phyloP scores from a whole-genome alignment of 2,113 vertebrate species.

The Ranitomeya variabilis region DNA sequence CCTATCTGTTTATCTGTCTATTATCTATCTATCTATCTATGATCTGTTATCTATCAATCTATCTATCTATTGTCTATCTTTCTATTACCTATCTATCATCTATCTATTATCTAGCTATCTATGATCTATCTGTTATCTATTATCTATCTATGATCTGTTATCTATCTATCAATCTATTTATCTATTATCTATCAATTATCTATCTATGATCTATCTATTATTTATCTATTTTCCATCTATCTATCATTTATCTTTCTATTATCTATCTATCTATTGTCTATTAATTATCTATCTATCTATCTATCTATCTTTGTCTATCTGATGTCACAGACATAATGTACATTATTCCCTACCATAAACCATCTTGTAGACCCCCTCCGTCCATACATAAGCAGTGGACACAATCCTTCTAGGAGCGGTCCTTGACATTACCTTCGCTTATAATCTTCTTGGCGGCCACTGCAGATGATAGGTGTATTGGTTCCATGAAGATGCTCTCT shows the following conservation, averaged over 20 bases:
- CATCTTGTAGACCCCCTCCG: too few species aligned
- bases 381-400: too few species aligned
- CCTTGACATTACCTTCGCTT: slow-evolving; percentile 80
- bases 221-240: neutral
- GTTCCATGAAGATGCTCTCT: slow-evolving; percentile 96
- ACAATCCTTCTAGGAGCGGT: neutral
- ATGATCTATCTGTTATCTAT: neutral
- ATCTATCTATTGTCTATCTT: neutral
- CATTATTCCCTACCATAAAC: too few species aligned
- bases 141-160: too few species aligned
- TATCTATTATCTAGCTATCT: neutral
- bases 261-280: neutral
- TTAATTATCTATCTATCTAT: neutral
- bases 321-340: too few species aligned
- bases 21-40: neutral
- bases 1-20: too few species aligned
- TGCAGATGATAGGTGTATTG: slow-evolving; percentile 91
- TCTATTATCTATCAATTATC: neutral
- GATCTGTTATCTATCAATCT: too few species aligned
- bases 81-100: neutral
- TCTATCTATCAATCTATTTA: neutral
- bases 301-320: neutral
- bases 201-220: neutral
- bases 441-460: slow-evolving; percentile 93
- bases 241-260: neutral